A percentile compares a stretch with the other conserved stretches of the same genome.
Evolutionary conservation across 2,113 vertebrate species (phyloP).

Genomic region (Cottus gobio): DNA sequence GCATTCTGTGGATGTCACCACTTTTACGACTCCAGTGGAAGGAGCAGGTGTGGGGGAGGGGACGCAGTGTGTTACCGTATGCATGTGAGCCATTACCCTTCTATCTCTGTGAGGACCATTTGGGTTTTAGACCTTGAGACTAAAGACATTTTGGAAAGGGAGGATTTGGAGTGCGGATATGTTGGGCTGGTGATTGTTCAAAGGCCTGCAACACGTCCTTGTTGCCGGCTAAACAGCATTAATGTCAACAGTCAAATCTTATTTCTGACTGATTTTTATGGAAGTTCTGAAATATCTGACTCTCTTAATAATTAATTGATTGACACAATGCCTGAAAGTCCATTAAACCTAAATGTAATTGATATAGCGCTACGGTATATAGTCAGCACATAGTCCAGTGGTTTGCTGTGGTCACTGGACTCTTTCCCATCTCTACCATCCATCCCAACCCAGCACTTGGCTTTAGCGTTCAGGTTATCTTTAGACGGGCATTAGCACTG

Average conservation of each 20-base stretch:
- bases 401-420: background rate
- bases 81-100: background rate
- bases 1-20: constrained; percentile 19
- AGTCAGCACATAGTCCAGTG: background rate
- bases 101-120: background rate
- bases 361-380: background rate
- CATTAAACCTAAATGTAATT: background rate
- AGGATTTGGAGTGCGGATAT: background rate
- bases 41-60: constrained; percentile 25
- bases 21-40: constrained; percentile 26
- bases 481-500: background rate
- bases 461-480: background rate
- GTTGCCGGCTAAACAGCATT: background rate
- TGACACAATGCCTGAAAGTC: background rate
- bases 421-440: background rate
- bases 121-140: background rate
- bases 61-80: background rate
- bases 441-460: background rate
- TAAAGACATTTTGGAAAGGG: background rate
- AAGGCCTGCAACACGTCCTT: background rate
- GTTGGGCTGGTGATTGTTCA: background rate
- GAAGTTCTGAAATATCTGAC: background rate
- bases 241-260: background rate
- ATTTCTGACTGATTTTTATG: background rate
- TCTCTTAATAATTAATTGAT: background rate